Evolutionary conservation across 2,113 vertebrate genomes (phyloP), one percentile per base, ranked within the genome.

Genomic region (Alligator sinensis): DNA sequence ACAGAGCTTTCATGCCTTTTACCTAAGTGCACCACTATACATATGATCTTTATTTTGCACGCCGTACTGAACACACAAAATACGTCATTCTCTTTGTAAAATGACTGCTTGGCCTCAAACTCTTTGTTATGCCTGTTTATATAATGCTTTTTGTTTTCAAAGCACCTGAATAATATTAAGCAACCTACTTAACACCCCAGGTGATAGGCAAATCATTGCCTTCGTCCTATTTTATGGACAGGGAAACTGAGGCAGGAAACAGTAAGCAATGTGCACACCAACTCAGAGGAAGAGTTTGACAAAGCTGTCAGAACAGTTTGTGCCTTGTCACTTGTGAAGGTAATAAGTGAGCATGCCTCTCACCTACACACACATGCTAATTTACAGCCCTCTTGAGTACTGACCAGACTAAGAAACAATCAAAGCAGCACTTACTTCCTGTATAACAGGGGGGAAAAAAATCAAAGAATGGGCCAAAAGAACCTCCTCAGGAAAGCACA

Each of bases 21-120:
- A 95, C 86, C 55, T 75, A 90, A 79, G 77, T 83, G 75, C 72
- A 89, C 21, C 55, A 83, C 38, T 76, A 54, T 54, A 94, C 90
- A 89, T 79, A 58, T 25, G 60, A 13, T n/a, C 93, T 77, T 38
- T 54, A 24, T 54, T 83, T 13, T 84, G 30, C n/a, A 80, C 25
- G 18, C 25, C 59, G 14, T 66, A 38, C 64, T 86, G 75, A 95
- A 80, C 77, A 84, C 91, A 62, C 59, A 93, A 58, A 94, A 84
- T 11, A 89, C 9, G 47, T 75, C 28, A 76, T 4, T 68, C 25
- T 80, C n/a, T 83, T 91, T 84, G 47, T 8, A 90, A 87, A 28
- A 93, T 47, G 13, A 79, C 55, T 27, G 25, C 47, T 94, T 93
- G 17, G 17, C 84, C 55, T 77, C 57, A 90, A 25, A 91, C 58